phyloP scores from a whole-genome alignment of 2,797 vertebrate genomes.

The Staurois parvus region DNA sequence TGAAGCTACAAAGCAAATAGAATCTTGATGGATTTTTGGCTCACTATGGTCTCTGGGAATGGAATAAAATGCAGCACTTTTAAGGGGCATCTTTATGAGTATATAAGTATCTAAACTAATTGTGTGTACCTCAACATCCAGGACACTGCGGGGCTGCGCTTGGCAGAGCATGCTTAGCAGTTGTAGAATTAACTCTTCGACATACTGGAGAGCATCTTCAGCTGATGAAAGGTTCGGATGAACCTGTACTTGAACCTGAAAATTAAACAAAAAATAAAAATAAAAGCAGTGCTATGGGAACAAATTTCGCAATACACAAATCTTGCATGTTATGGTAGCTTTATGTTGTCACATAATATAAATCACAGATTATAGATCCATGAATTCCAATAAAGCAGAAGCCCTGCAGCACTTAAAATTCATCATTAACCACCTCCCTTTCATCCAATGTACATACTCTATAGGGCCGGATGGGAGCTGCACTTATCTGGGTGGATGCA shows the following conservation, averaged over 20 bases:
- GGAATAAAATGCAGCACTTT: constrained; percentile 54
- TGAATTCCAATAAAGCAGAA: no score
- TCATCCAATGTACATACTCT: no score
- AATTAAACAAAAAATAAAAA: constrained; percentile 7
- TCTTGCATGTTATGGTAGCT: no score
- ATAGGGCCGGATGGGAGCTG: no score
- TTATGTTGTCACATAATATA: no score
- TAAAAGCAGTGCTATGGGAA: no score
- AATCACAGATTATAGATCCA: no score
- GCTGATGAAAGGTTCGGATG: constrained; percentile 94
- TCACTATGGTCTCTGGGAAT: constrained; percentile 32
- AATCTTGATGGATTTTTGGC: constrained; percentile 41
- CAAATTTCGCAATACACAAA: no score
- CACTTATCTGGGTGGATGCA: no score
- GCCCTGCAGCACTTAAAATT: no score
- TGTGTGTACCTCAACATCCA: constrained; percentile 88
- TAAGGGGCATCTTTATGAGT: constrained; percentile 54
- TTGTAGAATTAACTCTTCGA: constrained; percentile 95
- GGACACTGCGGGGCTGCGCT: constrained; percentile 91
- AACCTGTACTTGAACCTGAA: constrained; percentile 92
- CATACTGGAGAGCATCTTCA: constrained; percentile 94
- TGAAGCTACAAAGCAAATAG: constrained; percentile 12
- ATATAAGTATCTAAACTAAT: constrained; percentile 57
- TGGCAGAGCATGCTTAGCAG: constrained; percentile 94
- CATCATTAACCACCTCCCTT: no score